These are phyloP conservation scores for Sorex maritimensis DNA, from an alignment of 2,797 vertebrate species.

Conservation along the genomic window DNA sequence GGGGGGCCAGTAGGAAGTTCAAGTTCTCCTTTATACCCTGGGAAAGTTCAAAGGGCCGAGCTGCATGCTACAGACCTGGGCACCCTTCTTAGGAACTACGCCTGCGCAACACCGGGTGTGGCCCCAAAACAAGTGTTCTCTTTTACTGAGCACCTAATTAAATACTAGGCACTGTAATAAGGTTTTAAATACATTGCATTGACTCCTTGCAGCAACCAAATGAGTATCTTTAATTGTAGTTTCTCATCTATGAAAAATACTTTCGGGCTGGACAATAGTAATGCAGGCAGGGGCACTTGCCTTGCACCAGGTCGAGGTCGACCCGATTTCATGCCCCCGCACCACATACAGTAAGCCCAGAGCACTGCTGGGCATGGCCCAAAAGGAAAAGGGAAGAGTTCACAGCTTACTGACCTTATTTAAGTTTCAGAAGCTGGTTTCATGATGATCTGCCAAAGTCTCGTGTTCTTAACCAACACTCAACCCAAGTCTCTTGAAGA, in stretches of 20 bases:
- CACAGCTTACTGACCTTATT: background rate
- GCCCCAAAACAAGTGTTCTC: background rate
- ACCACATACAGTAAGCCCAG: too few species aligned
- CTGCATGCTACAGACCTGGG: too few species aligned
- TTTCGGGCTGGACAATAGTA: background rate
- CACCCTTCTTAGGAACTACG: too few species aligned
- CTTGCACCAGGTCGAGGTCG: background rate
- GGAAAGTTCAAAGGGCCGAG: background rate
- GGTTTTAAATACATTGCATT: constrained; percentile 44
- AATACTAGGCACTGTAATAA: background rate
- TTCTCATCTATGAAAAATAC: background rate
- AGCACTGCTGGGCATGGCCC: too few species aligned
- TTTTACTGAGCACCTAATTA: background rate
- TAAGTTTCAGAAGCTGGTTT: background rate
- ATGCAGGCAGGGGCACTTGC: too few species aligned
- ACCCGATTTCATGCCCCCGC: too few species aligned
- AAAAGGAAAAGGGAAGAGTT: too few species aligned
- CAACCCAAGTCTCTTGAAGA: background rate
- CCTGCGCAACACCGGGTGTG: too few species aligned
- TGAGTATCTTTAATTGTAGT: background rate
- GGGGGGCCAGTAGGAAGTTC: too few species aligned
- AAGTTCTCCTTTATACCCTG: too few species aligned
- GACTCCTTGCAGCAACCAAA: constrained; percentile 46
- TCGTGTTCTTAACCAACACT: constrained; percentile 30
- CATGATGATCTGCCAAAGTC: background rate